A percentile compares a stretch with the other conserved stretches of the same genome.
Conservation (phyloP, 2,797 vertebrate species). For the Enteromius viviparus region DNA sequence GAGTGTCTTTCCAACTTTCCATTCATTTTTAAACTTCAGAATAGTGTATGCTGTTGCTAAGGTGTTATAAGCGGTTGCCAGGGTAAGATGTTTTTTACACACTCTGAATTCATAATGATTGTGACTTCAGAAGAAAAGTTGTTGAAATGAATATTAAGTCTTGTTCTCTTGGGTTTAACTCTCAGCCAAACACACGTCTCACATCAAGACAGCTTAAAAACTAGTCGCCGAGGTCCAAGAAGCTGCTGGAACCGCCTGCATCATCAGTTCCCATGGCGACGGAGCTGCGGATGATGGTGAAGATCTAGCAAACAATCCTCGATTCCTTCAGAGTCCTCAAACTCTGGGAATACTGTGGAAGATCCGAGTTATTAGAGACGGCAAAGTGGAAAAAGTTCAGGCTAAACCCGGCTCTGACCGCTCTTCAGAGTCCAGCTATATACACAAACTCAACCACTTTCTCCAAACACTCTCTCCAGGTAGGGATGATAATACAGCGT, state of each 20-base stretch:
- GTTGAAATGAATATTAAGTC: not conserved
- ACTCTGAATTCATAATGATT: not conserved
- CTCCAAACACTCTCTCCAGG: not conserved
- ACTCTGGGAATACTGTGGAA: not conserved
- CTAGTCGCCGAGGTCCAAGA: not conserved
- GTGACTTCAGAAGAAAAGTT: not conserved
- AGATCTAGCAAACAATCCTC: not conserved
- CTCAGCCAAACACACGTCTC: not conserved
- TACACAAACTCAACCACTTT: not conserved
- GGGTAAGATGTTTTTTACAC: not conserved
- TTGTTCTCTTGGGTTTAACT: not conserved
- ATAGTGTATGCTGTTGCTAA: not conserved
- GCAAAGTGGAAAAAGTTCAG: not conserved
- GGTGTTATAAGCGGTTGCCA: not conserved
- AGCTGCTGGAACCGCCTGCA: not conserved
- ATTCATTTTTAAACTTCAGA: not conserved
- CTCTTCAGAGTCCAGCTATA: no score
- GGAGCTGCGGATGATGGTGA: not conserved
- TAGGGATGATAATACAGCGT: conserved; percentile 19
- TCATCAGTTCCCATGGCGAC: conserved; percentile 5
- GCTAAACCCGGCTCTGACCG: not conserved
- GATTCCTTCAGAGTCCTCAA: not conserved
- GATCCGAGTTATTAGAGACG: not conserved
- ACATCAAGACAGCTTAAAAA: conserved; percentile 6
- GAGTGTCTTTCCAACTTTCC: no score